These are phyloP conservation scores for Carlito syrichta DNA, from an alignment of 2,113 vertebrate species.

Conservation along the genomic window DNA sequence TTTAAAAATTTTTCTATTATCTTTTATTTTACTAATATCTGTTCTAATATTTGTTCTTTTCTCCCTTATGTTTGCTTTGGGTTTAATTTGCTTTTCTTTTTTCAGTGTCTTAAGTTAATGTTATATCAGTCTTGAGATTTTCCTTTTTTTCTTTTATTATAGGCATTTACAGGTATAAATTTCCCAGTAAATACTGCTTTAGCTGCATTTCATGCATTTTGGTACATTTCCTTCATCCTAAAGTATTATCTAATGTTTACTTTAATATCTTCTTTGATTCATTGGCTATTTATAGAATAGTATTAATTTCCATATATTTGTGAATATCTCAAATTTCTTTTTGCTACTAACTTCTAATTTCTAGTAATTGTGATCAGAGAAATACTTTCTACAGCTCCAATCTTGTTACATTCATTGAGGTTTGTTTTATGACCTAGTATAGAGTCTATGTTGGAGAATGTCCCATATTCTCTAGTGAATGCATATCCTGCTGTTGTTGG, in stretches of 20 bases:
- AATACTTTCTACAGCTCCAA: neutral
- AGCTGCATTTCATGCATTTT: neutral
- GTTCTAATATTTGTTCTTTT: neutral
- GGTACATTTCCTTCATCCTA: neutral
- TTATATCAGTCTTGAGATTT: neutral
- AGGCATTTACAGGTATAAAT: neutral
- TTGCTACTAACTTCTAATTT: neutral
- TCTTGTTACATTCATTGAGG: neutral
- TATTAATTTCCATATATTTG: neutral
- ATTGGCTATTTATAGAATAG: neutral
- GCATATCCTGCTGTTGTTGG: neutral
- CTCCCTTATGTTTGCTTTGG: neutral
- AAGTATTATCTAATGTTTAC: neutral
- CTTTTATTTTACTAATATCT: neutral
- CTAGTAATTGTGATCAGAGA: neutral
- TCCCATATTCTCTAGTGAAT: neutral
- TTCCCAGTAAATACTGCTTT: neutral
- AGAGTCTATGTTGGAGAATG: neutral
- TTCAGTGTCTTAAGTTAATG: neutral
- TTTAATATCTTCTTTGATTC: neutral
- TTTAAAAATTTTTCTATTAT: neutral
- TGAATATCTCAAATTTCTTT: neutral
- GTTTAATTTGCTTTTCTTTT: neutral
- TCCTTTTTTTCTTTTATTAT: neutral
- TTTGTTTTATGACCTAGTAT: neutral